phyloP scores from a whole-genome alignment of 2,113 vertebrate genomes.

The Sitta europaea region DNA sequence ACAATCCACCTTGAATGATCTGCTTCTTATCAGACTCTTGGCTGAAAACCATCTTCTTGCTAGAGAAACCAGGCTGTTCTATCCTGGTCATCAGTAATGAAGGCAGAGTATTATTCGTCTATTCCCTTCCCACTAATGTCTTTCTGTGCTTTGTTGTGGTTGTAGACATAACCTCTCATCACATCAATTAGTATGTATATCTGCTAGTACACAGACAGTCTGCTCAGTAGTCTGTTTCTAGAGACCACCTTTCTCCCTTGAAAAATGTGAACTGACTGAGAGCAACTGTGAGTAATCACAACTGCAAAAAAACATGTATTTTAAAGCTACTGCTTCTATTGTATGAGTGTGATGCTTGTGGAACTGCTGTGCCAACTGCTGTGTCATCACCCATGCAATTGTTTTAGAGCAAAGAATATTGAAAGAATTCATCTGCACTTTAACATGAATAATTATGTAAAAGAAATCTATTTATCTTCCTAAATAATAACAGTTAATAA shows the following conservation, averaged over 20 bases:
- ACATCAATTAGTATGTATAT: not conserved
- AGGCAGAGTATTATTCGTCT: not conserved
- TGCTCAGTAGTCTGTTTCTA: not conserved
- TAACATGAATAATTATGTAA: not conserved
- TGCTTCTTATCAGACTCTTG: not conserved
- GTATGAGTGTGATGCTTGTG: not conserved
- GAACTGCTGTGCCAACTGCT: not conserved
- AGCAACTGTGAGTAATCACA: not conserved
- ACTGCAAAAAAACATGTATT: rapidly evolving
- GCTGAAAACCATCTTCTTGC: not conserved
- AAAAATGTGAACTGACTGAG: not conserved
- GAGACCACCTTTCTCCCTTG: not conserved
- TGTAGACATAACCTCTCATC: not conserved
- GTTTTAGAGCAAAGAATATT: not conserved
- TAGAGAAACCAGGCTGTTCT: not conserved
- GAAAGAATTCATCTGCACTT: not conserved
- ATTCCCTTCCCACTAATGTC: rapidly evolving
- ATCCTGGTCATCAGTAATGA: not conserved
- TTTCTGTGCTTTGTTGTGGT: not conserved
- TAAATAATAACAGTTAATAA: not conserved
- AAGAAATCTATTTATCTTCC: not conserved
- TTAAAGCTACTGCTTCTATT: not conserved
- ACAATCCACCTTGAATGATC: not conserved
- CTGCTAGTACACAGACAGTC: not conserved
- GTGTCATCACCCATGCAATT: not conserved